Evolutionary conservation across 2,888 invertebrate genomes (phyloP), one percentile per base, ranked within the genome.

Genomic region (Tachina lurida): DNA sequence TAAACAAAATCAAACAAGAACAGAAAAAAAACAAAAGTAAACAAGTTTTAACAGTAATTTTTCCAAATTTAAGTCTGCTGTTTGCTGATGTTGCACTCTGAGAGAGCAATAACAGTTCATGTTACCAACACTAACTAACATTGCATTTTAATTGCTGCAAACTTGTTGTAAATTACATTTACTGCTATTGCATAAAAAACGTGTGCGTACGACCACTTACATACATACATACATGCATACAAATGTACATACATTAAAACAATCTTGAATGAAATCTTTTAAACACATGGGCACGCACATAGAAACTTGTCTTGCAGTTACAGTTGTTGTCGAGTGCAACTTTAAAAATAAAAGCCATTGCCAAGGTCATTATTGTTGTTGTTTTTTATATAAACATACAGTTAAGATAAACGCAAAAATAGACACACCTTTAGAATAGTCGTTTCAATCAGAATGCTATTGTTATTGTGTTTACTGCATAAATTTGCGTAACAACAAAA

Each of bases 361-460:
- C 68, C 86, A 86, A 86, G 83, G 83, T 83, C 56, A 71, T 54
- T 54, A 39, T 22, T 19, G 45, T 52, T 54, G 58, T 52, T 58
- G n/a, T 45, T 74, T 74, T 56, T 58, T 17, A 15, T n/a, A 43
- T 13, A 31, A 13, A 8, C 7, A 43, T 8, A 19, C 4, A 13
- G 0, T 15, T 10, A 58, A 17, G 31, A 9, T 17, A 65, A 12
- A 56, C 39, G 62, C 19, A 81, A 15, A 45, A 49, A 17, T 41
- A 65, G 78, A 71, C 85, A 79, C 86, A 86, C 86, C 86, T 83
- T 83, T 76, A 63, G 76, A 83, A 71, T 79, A 63, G 47, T 10
- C 74, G 22, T 43, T 67, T 41, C 67, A 63, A 22, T 54, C 54
- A 47, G 63, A 71, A 47, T 63, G 19, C 39, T 15, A 13, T 19